Base-by-base conservation (phyloP, 2,888 invertebrate genomes). In the Ophioninae sp. region DNA sequence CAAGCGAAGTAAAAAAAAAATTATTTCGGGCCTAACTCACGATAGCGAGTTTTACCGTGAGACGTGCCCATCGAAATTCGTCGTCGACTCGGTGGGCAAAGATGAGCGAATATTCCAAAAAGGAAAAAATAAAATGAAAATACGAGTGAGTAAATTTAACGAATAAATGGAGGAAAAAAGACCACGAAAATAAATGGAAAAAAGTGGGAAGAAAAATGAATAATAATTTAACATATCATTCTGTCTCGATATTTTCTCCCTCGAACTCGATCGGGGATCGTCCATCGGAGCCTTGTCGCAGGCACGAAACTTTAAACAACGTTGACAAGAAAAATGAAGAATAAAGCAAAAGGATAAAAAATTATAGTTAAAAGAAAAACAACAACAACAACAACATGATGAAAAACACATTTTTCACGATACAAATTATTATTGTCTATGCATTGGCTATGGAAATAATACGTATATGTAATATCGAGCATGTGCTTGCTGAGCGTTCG, bases 201-300 rank as follows among this genome's bases (percentile, higher is more conserved):
- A n/a, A n/a, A n/a, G n/a, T n/a, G n/a, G n/a, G 61, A 79, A 44
- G 17, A 56, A 74, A 39, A 59, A 63, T 74, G 63, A 74, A 80
- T 74, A 83, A 84, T 81, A 84, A 84, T 84, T 81, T 84, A 37
- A 84, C 84, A 84, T 84, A 84, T 84, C 84, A 84, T 84, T 81
- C n/a, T n/a, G 81, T 74, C 74, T 73, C 72, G 78, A 72, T 81
- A 84, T 75, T 84, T 79, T 79, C 41, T 84, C 71, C 79, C 81
- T 81, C 81, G 79, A 79, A 78, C 81, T 44, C 74, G 51, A 51
- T 69, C 80, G 83, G 67, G 77, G 83, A 83, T 83, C 74, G 80
- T 83, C 81, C 81, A 78, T 78, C 56, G 80, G 77, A 80, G 73
- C 80, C 59, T 80, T n/a, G 20, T 73, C 41, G 64, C 74, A 78